Evolutionary conservation across 2,797 vertebrate species (phyloP), one percentile per base, ranked within the genome.

Genomic region (Novumbra hubbsi): DNA sequence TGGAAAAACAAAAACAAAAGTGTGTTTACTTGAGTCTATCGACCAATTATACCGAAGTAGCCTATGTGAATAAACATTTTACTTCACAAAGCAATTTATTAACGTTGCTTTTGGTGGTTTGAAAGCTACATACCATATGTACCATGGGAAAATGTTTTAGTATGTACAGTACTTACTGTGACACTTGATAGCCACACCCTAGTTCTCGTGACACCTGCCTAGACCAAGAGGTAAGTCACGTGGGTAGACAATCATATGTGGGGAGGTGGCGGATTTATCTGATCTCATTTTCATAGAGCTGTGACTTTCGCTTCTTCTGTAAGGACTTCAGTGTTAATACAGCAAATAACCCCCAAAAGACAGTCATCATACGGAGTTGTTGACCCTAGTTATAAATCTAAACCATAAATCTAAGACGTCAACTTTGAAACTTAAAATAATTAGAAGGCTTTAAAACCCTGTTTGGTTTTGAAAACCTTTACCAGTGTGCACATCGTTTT

Each of bases 131-230:
- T 34, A 34, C 5, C 32, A 34, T 2, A 34, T 34, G 32, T 34
- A 34, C 5, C 32, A 34, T 34, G 32, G 32, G 5, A 34, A 34
- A 2, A 34, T 34, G 32, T 34, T 60, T 30, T 14, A 17, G 16
- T 4, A 24, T 67, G 28, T 65, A 28, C 16, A 15, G 21, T 24
- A 12, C 27, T 21, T 14, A 19, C 17, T n/a, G n/a, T 4, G 32
- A 14, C 34, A 19, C 11, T 24, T 24, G 34, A n/a, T 38, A 21
- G 14, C 85, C 90, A 86, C 90, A 86, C 90, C 90, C 88, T 86
- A 24, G 69, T 82, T 76, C 21, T 27, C 74, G 74, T 78, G 88
- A 91, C 88, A 90, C 89, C 28, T 80, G 57, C 84, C 52, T 8
- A 71, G 52, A 4, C 19, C 41, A 1, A 45, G 48, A 0, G 19